Percentiles rank a stretch among this genome's conserved stretches.
These are phyloP conservation scores for Phyllotis vaccarum DNA, from an alignment of 2,797 vertebrate genomes.

Conservation along the genomic window DNA sequence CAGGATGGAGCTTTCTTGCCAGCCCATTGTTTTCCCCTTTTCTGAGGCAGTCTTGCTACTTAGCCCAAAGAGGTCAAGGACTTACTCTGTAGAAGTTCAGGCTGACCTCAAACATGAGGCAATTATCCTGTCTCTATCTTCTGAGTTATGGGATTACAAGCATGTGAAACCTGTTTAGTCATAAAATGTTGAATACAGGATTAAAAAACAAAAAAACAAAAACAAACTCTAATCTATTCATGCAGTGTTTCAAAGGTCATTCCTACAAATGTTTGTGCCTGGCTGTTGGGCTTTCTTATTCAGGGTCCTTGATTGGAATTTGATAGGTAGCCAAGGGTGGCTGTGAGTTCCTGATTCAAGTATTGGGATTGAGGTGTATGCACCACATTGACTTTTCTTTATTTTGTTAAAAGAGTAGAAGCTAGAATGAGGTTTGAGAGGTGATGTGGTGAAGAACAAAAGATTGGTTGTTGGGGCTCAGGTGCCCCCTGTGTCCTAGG, in stretches of 20 bases:
- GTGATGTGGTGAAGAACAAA: background rate
- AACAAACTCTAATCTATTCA: background rate
- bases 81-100: background rate
- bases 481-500: background rate
- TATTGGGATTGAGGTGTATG: background rate
- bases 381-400: background rate
- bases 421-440: constrained; percentile 12
- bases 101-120: background rate
- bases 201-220: background rate
- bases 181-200: background rate
- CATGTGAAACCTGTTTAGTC: background rate
- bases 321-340: background rate
- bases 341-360: background rate
- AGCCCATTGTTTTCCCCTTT: background rate
- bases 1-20: background rate
- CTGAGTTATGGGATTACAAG: background rate
- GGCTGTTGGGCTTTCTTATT: background rate
- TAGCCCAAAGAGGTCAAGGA: no score
- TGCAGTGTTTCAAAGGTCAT: background rate
- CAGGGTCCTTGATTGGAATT: background rate
- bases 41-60: background rate
- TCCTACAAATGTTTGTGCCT: background rate
- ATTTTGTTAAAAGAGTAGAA: constrained; percentile 22
- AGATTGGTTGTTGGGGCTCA: background rate
- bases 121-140: background rate